Conservation (phyloP, 2,888 invertebrate species). For the Parapristionchus giblindavisi region DNA sequence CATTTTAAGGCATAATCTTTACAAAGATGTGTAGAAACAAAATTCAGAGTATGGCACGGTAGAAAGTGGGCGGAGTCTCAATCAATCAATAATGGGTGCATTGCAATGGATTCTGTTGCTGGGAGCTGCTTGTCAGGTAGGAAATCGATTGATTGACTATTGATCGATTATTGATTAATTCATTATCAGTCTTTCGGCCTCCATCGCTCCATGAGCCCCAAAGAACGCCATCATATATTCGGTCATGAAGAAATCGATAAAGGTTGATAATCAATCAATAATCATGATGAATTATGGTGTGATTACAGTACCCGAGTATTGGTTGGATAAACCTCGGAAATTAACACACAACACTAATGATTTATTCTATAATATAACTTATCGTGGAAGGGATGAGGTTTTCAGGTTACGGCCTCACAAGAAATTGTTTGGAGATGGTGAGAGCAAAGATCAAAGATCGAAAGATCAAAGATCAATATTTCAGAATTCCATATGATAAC, state of each 20-base stretch:
- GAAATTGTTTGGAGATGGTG: slow-evolving; percentile 23
- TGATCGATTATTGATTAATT: not conserved
- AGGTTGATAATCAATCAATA: not conserved
- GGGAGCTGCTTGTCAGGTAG: slow-evolving; percentile 28
- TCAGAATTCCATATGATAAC: slow-evolving; percentile 34
- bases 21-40: too few relatives aligned
- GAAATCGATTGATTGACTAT: not conserved
- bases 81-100: slow-evolving; percentile 7
- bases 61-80: too few relatives aligned
- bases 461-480: not conserved
- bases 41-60: too few relatives aligned
- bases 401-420: slow-evolving; percentile 31
- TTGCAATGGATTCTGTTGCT: slow-evolving; percentile 12
- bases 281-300: not conserved
- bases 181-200: not conserved
- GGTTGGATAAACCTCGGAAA: slow-evolving; percentile 42
- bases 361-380: slow-evolving; percentile 41
- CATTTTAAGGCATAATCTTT: too few relatives aligned
- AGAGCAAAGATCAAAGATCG: not conserved
- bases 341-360: slow-evolving; percentile 35
- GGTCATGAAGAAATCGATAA: slow-evolving; percentile 14
- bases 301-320: slow-evolving; percentile 46
- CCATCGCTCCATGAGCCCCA: slow-evolving; percentile 20
- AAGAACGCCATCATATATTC: slow-evolving; percentile 29
- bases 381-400: slow-evolving; percentile 23